Percentiles rank a stretch among this genome's conserved stretches.
Evolutionary conservation across 2,888 invertebrate genomes (phyloP).

Genomic region (Ptilodon capucinus): DNA sequence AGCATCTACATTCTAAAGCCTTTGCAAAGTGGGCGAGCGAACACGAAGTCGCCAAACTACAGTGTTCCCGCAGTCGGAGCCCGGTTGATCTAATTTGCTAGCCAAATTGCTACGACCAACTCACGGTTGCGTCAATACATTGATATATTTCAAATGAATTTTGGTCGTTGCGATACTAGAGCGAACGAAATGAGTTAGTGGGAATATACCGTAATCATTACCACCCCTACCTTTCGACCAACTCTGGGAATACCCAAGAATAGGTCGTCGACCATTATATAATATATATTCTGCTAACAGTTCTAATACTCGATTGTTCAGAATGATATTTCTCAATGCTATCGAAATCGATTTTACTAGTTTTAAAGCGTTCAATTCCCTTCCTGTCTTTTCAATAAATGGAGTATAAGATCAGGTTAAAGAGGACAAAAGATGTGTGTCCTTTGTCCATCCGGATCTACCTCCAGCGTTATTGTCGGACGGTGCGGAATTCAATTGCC

Average conservation of each 20-base stretch:
- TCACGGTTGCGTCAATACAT: slow-evolving; percentile 6
- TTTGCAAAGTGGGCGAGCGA: slow-evolving; percentile 13
- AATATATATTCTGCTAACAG: no score
- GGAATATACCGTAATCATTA: no score
- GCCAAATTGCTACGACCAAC: slow-evolving; percentile 24
- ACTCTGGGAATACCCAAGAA: no score
- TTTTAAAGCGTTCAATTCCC: not conserved
- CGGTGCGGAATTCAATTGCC: not conserved
- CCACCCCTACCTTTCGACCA: no score
- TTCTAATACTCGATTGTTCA: no score
- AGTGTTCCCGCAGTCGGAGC: slow-evolving; percentile 11
- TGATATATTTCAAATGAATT: slow-evolving; percentile 9
- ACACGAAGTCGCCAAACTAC: slow-evolving; percentile 9
- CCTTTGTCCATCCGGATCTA: not conserved
- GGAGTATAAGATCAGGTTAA: not conserved
- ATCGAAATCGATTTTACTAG: no score
- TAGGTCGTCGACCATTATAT: no score
- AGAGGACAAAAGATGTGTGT: not conserved
- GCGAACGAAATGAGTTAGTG: not conserved
- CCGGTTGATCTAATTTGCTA: slow-evolving; percentile 31
- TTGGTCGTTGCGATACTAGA: not conserved
- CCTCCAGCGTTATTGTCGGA: not conserved
- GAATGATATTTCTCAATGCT: no score
- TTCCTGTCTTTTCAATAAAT: not conserved
- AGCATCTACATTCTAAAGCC: slow-evolving; percentile 21